Evolutionary conservation across 2,113 vertebrate species (phyloP), one percentile per base, ranked within the genome.

Genomic region (Neotragus moschatus): DNA sequence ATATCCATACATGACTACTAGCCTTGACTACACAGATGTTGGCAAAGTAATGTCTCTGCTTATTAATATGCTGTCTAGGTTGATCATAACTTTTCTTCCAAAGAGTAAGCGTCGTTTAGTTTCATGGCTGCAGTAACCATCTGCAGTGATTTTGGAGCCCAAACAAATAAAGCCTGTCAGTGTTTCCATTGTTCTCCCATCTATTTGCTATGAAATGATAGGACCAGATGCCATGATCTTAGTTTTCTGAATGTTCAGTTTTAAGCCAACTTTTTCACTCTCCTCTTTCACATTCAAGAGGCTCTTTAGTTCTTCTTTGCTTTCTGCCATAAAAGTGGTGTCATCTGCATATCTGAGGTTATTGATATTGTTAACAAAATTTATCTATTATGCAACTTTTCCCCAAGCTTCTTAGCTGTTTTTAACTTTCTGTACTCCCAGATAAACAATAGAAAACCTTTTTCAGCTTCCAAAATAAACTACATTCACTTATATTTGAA

Each of bases 401-500:
- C 17, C 5, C 45, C 90, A 13, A 95, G 53, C 49, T 88, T 87
- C 17, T 91, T 17, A 90, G n/a, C 14, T 75, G 17, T 51, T 84
- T 7, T 16, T 53, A 86, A 85, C 2, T 81, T 33, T 30, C 51
- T 75, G 2, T 77, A 63, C 2, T 43, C 77, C n/a, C 33, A 92
- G 30, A 80, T 88, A 92, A 92, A 77, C 43, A 17, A 23, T 10
- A 61, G 39, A 56, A 91, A 90, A 30, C 3, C 0, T 73, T 92
- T 94, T 81, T 73, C 13, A 84, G 60, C 9, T 21, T 75, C 12
- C 4, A 45, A 96, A 94, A 91, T 85, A 56, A 88, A 80, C 75
- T 94, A 11, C 26, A 66, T 58, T 75, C 75, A 81, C 63, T 86
- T 92, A 94, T 53, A 84, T 91, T 91, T 91, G 91, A 87, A 77